These are phyloP conservation scores for Coenobita brevimanus DNA, from an alignment of 1,140 invertebrate genomes.

Conservation along the genomic window DNA sequence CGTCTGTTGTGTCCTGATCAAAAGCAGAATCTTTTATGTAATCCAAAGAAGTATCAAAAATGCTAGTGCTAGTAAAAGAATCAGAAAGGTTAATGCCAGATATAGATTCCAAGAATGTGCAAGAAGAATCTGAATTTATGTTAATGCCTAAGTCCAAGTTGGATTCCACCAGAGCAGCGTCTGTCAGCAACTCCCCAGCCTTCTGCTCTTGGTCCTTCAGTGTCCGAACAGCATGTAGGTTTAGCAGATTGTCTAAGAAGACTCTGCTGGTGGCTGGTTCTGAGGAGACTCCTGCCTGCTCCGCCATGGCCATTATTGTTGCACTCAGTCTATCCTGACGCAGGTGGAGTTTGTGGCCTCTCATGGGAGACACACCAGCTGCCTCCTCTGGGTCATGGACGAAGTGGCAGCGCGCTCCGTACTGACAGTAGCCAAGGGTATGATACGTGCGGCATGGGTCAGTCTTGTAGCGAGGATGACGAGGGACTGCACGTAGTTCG, in stretches of 20 bases:
- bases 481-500: slow-evolving; percentile 91
- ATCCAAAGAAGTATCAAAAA: background rate
- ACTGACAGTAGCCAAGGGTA: slow-evolving; percentile 97
- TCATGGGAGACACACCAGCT: slow-evolving; percentile 31
- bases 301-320: slow-evolving; percentile 5
- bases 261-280: slow-evolving; percentile 1
- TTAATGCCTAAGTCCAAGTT: background rate
- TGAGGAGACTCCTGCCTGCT: background rate
- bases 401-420: slow-evolving; percentile 98
- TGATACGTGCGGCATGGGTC: slow-evolving; percentile 97
- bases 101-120: too few species aligned
- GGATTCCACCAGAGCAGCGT: background rate
- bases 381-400: slow-evolving; percentile 95
- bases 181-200: background rate
- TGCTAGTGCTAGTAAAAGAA: background rate
- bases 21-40: too few species aligned
- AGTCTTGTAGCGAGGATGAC: slow-evolving; percentile 99
- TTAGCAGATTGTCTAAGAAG: slow-evolving; percentile 18
- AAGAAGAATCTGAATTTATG: background rate
- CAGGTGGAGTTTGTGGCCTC: slow-evolving; percentile 6
- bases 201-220: background rate
- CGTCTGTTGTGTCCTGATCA: background rate
- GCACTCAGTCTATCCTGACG: slow-evolving; percentile 1
- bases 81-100: background rate
- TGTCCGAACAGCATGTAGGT: background rate